Evolutionary conservation across 2,797 vertebrate species (phyloP).

Genomic region (Melanotaenia trifasciata): DNA sequence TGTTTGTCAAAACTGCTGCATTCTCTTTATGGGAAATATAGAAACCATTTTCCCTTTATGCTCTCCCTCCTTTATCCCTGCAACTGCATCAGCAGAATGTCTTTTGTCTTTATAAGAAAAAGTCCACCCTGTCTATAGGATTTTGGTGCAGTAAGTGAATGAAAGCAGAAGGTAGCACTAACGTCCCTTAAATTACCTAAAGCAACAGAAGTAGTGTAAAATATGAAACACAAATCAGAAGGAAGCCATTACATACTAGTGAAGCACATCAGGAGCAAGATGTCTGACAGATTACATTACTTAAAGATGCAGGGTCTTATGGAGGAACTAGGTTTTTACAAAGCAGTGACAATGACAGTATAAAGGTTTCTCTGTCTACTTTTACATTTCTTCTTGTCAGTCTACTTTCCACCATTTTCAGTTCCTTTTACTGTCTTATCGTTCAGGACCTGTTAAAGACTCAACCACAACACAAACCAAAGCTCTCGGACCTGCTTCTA

Average conservation of each 20-base stretch:
- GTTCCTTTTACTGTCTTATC: background rate
- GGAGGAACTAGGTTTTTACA: background rate
- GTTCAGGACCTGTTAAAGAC: background rate
- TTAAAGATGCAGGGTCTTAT: slow-evolving; percentile 1
- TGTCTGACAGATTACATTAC: background rate
- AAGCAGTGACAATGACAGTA: slow-evolving; percentile 2
- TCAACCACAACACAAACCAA: background rate
- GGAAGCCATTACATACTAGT: background rate
- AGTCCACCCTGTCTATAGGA: background rate
- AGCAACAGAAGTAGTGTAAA: background rate
- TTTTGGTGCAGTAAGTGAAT: background rate
- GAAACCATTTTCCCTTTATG: background rate
- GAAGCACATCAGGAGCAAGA: background rate
- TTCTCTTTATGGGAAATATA: background rate
- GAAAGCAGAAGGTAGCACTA: background rate
- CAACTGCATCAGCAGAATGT: background rate
- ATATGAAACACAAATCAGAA: background rate
- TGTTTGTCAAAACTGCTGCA: background rate
- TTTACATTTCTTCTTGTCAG: background rate
- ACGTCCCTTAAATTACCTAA: background rate
- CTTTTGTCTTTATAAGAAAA: background rate
- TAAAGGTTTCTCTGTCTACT: slow-evolving; percentile 16
- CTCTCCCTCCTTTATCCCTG: background rate
- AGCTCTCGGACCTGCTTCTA: background rate
- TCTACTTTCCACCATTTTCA: background rate